phyloP scores from a whole-genome alignment of 1,140 invertebrate species.

The Rhagoletis zephyria region DNA sequence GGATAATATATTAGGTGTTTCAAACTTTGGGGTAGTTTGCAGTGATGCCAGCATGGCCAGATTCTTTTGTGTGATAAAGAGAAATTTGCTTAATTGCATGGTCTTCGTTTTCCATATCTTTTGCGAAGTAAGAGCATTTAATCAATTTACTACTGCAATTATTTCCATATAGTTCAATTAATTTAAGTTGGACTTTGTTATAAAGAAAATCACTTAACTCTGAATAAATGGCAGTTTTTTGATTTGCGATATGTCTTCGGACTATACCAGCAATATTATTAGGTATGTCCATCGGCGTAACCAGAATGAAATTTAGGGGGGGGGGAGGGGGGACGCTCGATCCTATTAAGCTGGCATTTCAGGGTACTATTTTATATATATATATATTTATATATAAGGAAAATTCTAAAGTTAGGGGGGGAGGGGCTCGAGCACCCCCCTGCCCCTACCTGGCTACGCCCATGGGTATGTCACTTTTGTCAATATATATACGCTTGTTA shows the following conservation, averaged over 20 bases:
- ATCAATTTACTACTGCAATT: not conserved
- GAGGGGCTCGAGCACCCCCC: no score
- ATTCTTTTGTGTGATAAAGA: constrained; percentile 55
- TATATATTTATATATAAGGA: no score
- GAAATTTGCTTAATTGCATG: constrained; percentile 57
- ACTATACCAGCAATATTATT: not conserved
- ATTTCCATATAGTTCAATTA: constrained; percentile 12
- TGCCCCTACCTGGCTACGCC: no score
- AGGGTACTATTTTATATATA: no score
- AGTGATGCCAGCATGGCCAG: constrained; percentile 56
- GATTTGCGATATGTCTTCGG: no score
- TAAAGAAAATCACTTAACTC: constrained; percentile 16
- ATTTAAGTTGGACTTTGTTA: constrained; percentile 20
- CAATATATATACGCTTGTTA: constrained; percentile 19
- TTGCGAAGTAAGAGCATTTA: constrained; percentile 2
- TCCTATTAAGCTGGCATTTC: no score
- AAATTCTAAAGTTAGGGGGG: no score
- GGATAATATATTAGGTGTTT: constrained; percentile 54
- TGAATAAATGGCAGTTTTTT: constrained; percentile 19
- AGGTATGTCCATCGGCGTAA: no score
- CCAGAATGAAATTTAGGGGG: no score
- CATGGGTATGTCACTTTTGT: not conserved
- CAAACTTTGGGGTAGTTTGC: constrained; percentile 54
- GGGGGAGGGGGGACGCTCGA: no score
- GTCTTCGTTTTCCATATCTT: constrained; percentile 9